Conservation (phyloP, 1,140 invertebrate species). For the Andricus grossulariae region DNA sequence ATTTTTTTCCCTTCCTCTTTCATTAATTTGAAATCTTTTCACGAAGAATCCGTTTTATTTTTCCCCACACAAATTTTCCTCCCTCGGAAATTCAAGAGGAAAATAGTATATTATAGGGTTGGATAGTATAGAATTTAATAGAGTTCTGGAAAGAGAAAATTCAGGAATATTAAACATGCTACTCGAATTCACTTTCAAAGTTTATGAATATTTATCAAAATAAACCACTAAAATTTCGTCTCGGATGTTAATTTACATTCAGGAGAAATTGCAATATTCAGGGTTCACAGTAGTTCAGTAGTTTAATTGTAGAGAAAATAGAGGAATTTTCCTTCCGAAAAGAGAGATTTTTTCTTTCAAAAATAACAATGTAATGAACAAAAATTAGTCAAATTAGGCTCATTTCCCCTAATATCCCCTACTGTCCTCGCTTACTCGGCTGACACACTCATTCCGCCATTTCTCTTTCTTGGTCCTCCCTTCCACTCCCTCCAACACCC, state of each 20-base stretch:
- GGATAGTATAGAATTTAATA: conserved; percentile 1
- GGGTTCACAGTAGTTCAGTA: too few relatives aligned
- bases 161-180: conserved; percentile 10
- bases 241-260: neutral
- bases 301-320: too few relatives aligned
- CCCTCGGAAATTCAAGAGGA: too few relatives aligned
- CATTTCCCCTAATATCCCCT: too few relatives aligned
- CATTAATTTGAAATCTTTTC: neutral
- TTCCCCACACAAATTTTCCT: neutral
- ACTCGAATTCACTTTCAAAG: neutral
- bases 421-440: too few relatives aligned
- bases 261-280: neutral
- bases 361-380: too few relatives aligned
- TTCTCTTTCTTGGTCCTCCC: too few relatives aligned
- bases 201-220: conserved; percentile 26
- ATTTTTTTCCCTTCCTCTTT: neutral
- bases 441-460: too few relatives aligned
- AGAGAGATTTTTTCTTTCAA: too few relatives aligned
- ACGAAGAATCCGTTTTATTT: neutral
- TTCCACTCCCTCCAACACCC: too few relatives aligned
- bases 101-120: neutral
- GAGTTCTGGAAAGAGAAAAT: conserved; percentile 16
- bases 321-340: too few relatives aligned
- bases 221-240: conserved; percentile 1
- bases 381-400: too few relatives aligned